Conservation (phyloP, 2,113 vertebrate species). For the Phylloscopus trochilus region DNA sequence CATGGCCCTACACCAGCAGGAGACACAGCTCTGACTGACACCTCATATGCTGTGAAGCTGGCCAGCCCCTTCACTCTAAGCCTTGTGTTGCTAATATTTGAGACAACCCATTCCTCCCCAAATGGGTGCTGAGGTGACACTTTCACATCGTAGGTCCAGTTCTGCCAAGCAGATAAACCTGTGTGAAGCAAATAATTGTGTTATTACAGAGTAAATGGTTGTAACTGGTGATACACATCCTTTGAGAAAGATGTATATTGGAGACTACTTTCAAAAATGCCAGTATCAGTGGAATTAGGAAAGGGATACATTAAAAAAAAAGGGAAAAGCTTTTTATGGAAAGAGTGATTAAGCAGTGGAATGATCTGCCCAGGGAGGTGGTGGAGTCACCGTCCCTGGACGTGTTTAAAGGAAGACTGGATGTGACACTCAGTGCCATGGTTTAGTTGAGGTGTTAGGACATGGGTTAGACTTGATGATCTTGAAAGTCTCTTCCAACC, state of each 20-base stretch:
- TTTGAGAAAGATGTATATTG: not conserved
- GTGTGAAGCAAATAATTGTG: not conserved
- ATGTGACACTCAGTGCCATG: not conserved
- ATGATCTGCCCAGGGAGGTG: not conserved
- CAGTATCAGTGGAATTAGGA: not conserved
- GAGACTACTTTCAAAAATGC: not conserved
- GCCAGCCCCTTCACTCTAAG: conserved; percentile 48
- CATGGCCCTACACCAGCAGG: conserved; percentile 68
- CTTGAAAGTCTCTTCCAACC: not conserved
- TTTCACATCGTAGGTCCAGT: conserved; percentile 76
- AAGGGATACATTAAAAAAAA: not conserved
- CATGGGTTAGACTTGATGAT: not conserved
- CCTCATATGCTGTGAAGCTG: conserved; percentile 43
- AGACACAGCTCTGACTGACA: conserved; percentile 73
- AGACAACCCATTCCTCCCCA: conserved; percentile 17
- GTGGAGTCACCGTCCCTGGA: not conserved
- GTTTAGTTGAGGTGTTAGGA: not conserved
- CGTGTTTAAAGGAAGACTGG: not conserved
- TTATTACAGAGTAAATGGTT: not conserved
- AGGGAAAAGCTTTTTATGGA: not conserved
- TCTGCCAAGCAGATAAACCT: conserved; percentile 79
- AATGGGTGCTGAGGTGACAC: conserved; percentile 31
- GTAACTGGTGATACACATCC: not conserved
- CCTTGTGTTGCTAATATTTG: conserved; percentile 45
- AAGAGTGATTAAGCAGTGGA: not conserved